Conservation (phyloP, 1,140 invertebrate genomes). For the Rhopalosiphum maidis region DNA sequence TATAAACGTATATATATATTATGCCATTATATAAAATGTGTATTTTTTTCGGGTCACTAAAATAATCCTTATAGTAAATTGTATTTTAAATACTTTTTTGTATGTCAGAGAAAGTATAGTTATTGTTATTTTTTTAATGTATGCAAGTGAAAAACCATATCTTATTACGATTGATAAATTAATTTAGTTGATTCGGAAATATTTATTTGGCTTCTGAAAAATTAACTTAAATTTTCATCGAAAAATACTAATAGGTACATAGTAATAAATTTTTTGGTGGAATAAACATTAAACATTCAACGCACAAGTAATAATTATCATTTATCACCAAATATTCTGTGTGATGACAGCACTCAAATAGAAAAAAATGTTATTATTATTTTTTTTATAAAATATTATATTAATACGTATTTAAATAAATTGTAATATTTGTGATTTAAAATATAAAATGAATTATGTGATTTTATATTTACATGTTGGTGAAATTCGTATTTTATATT, state of each 20-base stretch:
- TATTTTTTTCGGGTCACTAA: too few relatives aligned
- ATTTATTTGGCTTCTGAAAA: background rate
- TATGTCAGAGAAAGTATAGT: too few relatives aligned
- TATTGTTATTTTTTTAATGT: too few relatives aligned
- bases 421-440: background rate
- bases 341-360: background rate
- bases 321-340: background rate
- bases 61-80: too few relatives aligned
- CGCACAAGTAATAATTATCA: background rate
- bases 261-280: background rate
- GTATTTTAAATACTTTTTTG: too few relatives aligned
- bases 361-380: background rate
- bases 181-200: background rate
- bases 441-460: background rate
- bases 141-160: too few relatives aligned
- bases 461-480: background rate
- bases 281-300: background rate
- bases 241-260: background rate
- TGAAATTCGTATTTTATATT: background rate
- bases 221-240: background rate
- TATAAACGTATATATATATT: too few relatives aligned
- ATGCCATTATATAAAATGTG: too few relatives aligned
- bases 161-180: too few relatives aligned
- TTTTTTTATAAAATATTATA: too few relatives aligned
- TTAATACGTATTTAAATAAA: too few relatives aligned